These are phyloP conservation scores for Leptopterna dolabrata DNA, from an alignment of 2,888 invertebrate genomes.

Conservation along the genomic window DNA sequence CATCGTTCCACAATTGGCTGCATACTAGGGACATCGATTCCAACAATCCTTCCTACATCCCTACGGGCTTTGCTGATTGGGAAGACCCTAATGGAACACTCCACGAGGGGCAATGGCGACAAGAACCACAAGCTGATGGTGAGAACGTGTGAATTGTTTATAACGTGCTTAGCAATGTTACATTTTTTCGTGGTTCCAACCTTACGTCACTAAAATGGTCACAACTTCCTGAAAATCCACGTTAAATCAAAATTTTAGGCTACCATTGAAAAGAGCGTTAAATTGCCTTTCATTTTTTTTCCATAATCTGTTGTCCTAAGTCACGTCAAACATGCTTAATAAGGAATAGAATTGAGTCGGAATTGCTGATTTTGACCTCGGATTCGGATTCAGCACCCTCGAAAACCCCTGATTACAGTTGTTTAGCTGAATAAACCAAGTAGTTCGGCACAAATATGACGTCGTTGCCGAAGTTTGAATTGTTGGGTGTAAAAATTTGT, in stretches of 20 bases:
- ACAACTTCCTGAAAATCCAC: neutral
- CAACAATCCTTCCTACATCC: neutral
- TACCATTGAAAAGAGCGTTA: neutral
- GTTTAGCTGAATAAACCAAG: too few relatives aligned
- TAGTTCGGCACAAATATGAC: neutral
- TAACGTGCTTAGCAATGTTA: neutral
- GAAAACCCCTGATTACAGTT: too few relatives aligned
- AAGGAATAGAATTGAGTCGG: too few relatives aligned
- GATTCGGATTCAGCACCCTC: too few relatives aligned
- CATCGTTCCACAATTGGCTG: conserved; percentile 29
- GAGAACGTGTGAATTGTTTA: conserved; percentile 18
- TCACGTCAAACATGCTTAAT: neutral
- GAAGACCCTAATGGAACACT: conserved; percentile 16
- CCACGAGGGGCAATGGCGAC: conserved; percentile 23
- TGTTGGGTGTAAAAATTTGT: neutral
- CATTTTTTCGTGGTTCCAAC: conserved; percentile 5
- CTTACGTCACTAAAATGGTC: neutral
- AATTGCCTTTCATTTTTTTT: neutral
- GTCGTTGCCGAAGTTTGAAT: conserved; percentile 9
- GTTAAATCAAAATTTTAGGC: neutral
- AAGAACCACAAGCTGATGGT: conserved; percentile 35
- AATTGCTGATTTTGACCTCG: too few relatives aligned
- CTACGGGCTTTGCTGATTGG: neutral
- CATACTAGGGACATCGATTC: neutral
- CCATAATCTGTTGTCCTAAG: too few relatives aligned